These are phyloP conservation scores for Rhinoraja longicauda DNA, from an alignment of 2,797 vertebrate species.

Conservation along the genomic window DNA sequence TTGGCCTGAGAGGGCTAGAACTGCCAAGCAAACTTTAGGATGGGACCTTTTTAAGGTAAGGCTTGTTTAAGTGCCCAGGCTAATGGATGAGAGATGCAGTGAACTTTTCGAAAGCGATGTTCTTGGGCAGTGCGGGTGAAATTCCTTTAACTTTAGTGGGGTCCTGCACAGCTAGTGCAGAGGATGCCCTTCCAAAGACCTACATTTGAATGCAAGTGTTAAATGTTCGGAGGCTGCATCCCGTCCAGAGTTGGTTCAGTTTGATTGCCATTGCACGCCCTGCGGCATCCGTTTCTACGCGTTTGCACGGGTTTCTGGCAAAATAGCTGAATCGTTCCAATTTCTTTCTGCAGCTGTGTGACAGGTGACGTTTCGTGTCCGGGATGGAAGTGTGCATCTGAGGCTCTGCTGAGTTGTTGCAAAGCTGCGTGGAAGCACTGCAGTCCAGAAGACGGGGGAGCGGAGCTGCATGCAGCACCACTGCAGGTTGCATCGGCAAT, in stretches of 20 bases:
- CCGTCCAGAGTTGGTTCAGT: no score
- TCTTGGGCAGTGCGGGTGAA: not conserved
- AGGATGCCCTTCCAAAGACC: not conserved
- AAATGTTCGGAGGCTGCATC: not conserved
- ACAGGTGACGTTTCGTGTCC: not conserved
- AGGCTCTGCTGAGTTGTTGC: not conserved
- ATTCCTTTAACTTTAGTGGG: not conserved
- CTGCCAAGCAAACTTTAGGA: no score
- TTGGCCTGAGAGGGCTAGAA: not conserved
- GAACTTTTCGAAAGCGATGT: not conserved
- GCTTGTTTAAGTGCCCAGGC: not conserved
- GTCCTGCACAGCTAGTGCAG: no score
- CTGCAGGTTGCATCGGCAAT: conserved; percentile 21
- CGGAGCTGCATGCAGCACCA: not conserved
- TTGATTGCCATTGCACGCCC: not conserved
- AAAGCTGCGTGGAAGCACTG: not conserved
- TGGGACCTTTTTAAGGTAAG: not conserved
- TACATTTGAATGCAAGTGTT: not conserved
- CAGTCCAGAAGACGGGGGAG: not conserved
- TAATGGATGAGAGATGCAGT: not conserved
- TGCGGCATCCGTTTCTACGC: not conserved
- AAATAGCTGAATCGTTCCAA: not conserved
- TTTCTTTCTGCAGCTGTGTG: no score
- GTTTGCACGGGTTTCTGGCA: not conserved
- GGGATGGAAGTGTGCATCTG: not conserved